Evolutionary conservation across 1,140 invertebrate genomes (phyloP).

Genomic region (Trichonephila clavata): DNA sequence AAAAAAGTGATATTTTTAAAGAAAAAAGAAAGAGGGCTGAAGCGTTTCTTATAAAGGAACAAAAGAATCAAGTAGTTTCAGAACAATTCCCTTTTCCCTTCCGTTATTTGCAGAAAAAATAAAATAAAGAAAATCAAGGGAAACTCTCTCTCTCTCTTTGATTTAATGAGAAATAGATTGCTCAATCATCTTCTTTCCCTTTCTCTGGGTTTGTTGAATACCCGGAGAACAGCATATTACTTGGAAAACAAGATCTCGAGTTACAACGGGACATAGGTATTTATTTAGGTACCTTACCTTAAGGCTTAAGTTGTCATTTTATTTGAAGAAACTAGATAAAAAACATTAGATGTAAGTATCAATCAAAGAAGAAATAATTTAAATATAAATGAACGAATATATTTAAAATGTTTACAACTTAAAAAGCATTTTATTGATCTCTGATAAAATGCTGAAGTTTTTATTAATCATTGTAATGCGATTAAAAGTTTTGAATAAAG

Average conservation of each 20-base stretch:
- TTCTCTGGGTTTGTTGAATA: slow-evolving; percentile 41
- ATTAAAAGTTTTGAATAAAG: too few relatives aligned
- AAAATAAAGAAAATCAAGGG: neutral
- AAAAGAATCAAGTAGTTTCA: neutral
- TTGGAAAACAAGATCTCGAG: neutral
- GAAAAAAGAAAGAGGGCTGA: too few relatives aligned
- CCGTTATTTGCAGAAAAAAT: neutral
- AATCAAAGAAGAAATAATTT: too few relatives aligned
- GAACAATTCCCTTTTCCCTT: neutral
- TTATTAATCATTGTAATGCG: too few relatives aligned
- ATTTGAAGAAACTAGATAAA: neutral
- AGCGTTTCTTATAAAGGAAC: too few relatives aligned
- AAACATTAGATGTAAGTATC: neutral
- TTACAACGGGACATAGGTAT: neutral
- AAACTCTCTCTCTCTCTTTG: neutral
- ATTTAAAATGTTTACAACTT: too few relatives aligned
- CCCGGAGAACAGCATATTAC: neutral
- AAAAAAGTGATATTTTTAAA: too few relatives aligned
- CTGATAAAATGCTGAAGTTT: too few relatives aligned
- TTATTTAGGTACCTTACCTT: neutral
- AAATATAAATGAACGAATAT: too few relatives aligned
- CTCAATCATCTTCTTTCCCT: slow-evolving; percentile 15
- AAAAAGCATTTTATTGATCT: too few relatives aligned
- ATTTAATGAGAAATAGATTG: slow-evolving; percentile 64
- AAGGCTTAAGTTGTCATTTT: neutral